These are phyloP conservation scores for Andrena minutula DNA, from an alignment of 2,888 invertebrate species.

Conservation along the genomic window DNA sequence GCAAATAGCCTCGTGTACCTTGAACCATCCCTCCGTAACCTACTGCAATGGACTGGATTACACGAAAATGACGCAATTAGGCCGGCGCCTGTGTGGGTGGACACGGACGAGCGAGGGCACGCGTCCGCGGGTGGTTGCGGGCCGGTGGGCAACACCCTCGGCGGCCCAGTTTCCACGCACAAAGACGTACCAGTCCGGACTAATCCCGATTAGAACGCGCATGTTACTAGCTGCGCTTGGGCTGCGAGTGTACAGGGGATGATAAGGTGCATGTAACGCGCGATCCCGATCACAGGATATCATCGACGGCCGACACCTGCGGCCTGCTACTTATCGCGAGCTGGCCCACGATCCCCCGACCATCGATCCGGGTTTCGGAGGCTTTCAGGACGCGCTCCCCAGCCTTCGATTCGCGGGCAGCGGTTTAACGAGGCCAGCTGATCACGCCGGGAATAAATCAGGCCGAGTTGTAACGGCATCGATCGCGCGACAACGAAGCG, in stretches of 20 bases:
- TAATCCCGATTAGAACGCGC: conserved; percentile 79
- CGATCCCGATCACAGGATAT: conserved; percentile 63
- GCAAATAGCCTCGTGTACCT: conserved; percentile 55
- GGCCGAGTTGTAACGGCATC: conserved; percentile 28
- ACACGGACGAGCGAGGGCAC: conserved; percentile 31
- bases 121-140: conserved; percentile 31
- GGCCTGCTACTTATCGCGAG: conserved; percentile 51
- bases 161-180: conserved; percentile 63
- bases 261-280: conserved; percentile 75
- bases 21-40: conserved; percentile 49
- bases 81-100: conserved; percentile 36
- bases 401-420: background rate
- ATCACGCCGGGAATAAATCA: conserved; percentile 35
- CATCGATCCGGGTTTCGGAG: conserved; percentile 16
- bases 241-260: conserved; percentile 69
- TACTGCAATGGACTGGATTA: conserved; percentile 56
- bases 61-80: conserved; percentile 68
- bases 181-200: conserved; percentile 67
- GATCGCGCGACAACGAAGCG: conserved; percentile 7
- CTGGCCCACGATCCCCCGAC: background rate
- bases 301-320: conserved; percentile 60
- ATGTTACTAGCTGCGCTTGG: conserved; percentile 66
- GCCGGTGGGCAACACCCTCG: background rate
- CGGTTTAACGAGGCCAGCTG: conserved; percentile 11
- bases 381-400: background rate